Conservation (phyloP, 2,797 vertebrate species). For the Oryzias dopingdopingensis region DNA sequence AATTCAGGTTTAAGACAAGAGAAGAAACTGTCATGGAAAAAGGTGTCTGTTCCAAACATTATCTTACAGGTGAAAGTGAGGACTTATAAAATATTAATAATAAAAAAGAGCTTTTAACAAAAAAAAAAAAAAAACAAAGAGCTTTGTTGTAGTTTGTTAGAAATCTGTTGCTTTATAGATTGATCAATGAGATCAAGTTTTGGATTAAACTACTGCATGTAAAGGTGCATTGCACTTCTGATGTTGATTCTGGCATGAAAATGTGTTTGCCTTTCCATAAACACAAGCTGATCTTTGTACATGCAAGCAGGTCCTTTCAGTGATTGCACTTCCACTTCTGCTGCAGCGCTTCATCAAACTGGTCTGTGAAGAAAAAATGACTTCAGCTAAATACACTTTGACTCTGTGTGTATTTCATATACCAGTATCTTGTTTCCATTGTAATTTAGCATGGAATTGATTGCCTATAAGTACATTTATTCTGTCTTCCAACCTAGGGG, state of each 20-base stretch:
- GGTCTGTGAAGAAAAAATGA: no score
- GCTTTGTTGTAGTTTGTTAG: background rate
- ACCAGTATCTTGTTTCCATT: no score
- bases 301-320: background rate
- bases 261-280: background rate
- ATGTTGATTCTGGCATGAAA: slow-evolving; percentile 4
- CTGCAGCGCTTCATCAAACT: no score
- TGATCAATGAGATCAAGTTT: background rate
- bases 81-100: background rate
- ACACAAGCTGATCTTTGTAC: slow-evolving; percentile 2
- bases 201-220: background rate
- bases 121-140: background rate
- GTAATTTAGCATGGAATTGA: no score
- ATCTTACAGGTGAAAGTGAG: background rate
- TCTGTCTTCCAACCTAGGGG: no score
- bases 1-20: background rate
- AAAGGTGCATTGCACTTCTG: background rate
- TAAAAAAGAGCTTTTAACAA: background rate
- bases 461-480: no score
- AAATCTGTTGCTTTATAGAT: background rate
- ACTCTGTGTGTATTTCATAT: no score
- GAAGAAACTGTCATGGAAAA: background rate
- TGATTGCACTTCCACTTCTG: no score
- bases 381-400: no score
- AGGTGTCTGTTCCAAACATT: background rate